Conservation (phyloP, 1,140 invertebrate species). For the Calephelis virginiensis region DNA sequence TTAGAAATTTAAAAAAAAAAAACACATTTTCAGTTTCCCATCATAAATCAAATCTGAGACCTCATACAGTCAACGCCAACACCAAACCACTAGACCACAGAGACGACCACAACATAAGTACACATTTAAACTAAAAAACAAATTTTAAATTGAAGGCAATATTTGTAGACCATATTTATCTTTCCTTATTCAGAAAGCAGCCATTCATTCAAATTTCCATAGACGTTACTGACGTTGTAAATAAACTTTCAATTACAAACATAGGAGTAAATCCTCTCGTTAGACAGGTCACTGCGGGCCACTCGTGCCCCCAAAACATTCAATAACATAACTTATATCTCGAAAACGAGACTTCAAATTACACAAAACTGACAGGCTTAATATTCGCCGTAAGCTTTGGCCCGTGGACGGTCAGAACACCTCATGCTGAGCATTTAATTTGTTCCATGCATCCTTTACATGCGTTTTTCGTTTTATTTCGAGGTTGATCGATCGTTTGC, state of each 20-base stretch:
- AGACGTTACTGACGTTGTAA: background rate
- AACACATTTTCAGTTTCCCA: no score
- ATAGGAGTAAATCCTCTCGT: conserved; percentile 21
- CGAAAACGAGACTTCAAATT: conserved; percentile 72
- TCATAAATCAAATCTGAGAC: no score
- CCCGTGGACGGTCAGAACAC: conserved; percentile 41
- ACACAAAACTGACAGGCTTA: conserved; percentile 75
- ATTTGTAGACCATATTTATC: no score
- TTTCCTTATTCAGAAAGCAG: no score
- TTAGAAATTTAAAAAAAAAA: no score
- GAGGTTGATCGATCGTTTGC: conserved; percentile 70
- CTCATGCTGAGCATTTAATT: conserved; percentile 76
- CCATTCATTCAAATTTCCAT: no score
- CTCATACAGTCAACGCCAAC: no score
- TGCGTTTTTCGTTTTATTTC: conserved; percentile 49
- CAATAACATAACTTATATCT: conserved; percentile 73
- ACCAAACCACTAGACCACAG: no score
- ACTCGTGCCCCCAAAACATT: conserved; percentile 47
- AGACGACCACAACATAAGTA: no score
- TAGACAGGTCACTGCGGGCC: conserved; percentile 22
- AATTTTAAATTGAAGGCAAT: no score
- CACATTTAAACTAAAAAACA: no score
- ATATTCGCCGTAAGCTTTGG: conserved; percentile 67
- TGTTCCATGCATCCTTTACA: conserved; percentile 68
- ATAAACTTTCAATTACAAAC: conserved; percentile 17